Base-by-base conservation (phyloP, 2,797 vertebrate genomes). In the Ibycter americanus region DNA sequence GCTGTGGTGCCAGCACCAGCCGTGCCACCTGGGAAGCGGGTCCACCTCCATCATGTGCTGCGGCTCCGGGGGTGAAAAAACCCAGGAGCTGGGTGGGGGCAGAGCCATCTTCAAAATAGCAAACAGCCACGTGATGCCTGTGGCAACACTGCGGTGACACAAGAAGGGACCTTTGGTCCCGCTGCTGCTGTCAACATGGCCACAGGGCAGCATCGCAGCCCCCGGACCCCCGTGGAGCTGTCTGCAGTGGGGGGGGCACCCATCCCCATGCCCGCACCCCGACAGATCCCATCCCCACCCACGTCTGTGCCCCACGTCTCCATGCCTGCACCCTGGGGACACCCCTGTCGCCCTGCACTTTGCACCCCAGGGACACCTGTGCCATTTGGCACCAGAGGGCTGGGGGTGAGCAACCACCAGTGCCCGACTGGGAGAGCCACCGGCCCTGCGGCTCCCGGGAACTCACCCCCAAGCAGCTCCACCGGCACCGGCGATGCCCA, bases 151-250 rank as follows among this genome's bases (percentile, higher is more conserved):
- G 23, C 7, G 4, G 83, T 25, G 92, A 79, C 86, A 94, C 66
- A 36, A 77, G 56, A 86, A 47, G 32, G 26, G 90, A 96, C 96
- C 96, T 97, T 97, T 96, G 95, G 73, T 82, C 96, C 25, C 10
- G 0, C 21, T 3, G 38, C 62, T 65, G 56, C 46, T 47, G 66
- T 92, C 88, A 62, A 17, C 80, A 44, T 0, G n/a, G 52, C 63
- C 87, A 2, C 0, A 12, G 78, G 29, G 46, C 70, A 65, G 66
- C 1, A 34, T 6, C 1, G 4, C 63, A 70, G 76, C 11, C 23
- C 71, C 21, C 0, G 2, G 38, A 32, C 7, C 12, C 9, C 32
- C 15, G 20, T 0, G 49, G 58, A 67, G 54, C 34, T 9, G 2
- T 31, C 36, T 68, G 62, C 44, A 16, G 29, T 14, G 3, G 4